A percentile compares a stretch with the other conserved stretches of the same genome.
These are phyloP conservation scores for Karalla daura DNA, from an alignment of 2,797 vertebrate species.

Conservation along the genomic window DNA sequence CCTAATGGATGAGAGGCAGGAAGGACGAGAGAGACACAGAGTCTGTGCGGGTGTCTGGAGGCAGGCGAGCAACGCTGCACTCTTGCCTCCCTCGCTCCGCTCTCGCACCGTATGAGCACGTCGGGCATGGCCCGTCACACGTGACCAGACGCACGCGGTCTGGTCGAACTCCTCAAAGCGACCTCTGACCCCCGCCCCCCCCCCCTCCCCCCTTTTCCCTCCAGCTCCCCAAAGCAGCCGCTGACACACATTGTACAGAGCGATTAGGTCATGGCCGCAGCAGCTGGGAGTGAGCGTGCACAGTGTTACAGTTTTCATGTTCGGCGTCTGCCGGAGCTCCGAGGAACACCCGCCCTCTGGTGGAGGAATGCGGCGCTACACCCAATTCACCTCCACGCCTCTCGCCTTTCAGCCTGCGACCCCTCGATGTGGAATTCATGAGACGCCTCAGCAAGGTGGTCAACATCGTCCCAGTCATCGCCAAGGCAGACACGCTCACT, in stretches of 20 bases:
- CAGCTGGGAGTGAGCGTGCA: background rate
- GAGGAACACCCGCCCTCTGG: constrained; percentile 57
- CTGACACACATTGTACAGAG: constrained; percentile 4
- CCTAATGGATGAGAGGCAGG: constrained; percentile 49
- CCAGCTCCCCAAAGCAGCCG: constrained; percentile 14
- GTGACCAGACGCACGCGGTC: constrained; percentile 23
- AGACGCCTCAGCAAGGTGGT: constrained; percentile 97
- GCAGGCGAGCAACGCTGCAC: constrained; percentile 33
- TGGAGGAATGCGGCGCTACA: constrained; percentile 22
- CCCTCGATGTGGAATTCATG: constrained; percentile 98
- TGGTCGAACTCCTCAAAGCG: constrained; percentile 14
- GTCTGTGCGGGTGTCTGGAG: constrained; percentile 50
- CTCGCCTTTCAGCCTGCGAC: constrained; percentile 93
- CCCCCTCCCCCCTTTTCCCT: no score
- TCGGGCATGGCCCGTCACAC: no score
- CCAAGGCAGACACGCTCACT: constrained; percentile 96
- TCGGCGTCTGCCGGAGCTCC: background rate
- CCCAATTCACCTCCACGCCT: background rate
- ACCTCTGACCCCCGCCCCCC: no score
- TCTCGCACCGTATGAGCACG: constrained; percentile 24
- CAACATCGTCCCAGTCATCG: constrained; percentile 97
- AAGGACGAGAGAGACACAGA: constrained; percentile 43
- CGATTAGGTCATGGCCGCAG: constrained; percentile 16
- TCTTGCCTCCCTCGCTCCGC: constrained; percentile 20
- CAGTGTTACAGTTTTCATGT: background rate